Percentiles rank a stretch among this genome's conserved stretches.
These are phyloP conservation scores for Molossus molossus DNA, from an alignment of 2,797 vertebrate genomes.

Conservation along the genomic window DNA sequence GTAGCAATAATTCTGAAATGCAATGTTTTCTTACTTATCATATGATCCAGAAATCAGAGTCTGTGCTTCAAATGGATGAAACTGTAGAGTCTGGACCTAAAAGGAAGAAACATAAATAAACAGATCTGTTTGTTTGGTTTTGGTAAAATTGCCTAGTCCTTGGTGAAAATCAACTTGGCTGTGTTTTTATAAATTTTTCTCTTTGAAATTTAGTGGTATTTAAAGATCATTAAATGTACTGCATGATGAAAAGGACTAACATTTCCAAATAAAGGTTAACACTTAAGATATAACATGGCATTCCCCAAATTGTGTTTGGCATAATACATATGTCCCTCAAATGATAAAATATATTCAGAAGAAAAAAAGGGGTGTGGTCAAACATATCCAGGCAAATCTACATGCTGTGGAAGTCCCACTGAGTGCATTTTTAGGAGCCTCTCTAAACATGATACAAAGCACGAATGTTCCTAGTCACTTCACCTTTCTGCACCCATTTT, in stretches of 20 bases:
- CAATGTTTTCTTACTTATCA: constrained; percentile 94
- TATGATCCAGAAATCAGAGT: constrained; percentile 97
- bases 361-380: not conserved
- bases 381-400: not conserved
- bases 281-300: not conserved
- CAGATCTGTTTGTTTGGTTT: not conserved
- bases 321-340: not conserved
- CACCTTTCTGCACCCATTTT: not conserved
- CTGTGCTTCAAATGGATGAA: constrained; percentile 98
- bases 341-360: not conserved
- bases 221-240: not conserved
- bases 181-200: not conserved
- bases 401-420: not conserved
- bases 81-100: constrained; percentile 97
- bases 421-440: not conserved
- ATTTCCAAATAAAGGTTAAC: not conserved
- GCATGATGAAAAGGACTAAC: not conserved
- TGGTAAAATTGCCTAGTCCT: not conserved
- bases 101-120: constrained; percentile 56
- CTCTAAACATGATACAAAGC: not conserved
- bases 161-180: not conserved
- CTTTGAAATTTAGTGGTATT: not conserved
- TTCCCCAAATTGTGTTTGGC: not conserved
- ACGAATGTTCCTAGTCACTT: not conserved
- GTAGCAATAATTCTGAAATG: not conserved